Evolutionary conservation across 2,888 invertebrate species (phyloP).

Genomic region (Aethes cnicana): DNA sequence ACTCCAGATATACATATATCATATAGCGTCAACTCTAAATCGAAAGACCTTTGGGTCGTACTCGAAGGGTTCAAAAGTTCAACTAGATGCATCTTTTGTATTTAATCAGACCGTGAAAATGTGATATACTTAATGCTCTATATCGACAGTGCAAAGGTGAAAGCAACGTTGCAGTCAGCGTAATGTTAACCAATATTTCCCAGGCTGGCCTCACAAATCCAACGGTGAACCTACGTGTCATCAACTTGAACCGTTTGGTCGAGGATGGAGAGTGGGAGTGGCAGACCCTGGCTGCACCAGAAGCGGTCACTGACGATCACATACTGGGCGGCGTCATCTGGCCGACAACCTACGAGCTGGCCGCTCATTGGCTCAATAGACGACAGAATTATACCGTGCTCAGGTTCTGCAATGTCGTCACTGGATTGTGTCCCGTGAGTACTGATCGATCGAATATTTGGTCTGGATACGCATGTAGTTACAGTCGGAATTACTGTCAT

Average conservation of each 20-base stretch:
- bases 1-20: no score
- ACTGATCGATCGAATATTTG: background rate
- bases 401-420: slow-evolving; percentile 79
- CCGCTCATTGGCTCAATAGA: slow-evolving; percentile 92
- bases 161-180: no score
- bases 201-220: slow-evolving; percentile 89
- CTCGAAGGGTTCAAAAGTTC: no score
- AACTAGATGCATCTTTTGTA: no score
- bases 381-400: slow-evolving; percentile 88
- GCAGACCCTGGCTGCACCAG: slow-evolving; percentile 67
- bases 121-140: no score
- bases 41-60: no score
- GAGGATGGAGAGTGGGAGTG: slow-evolving; percentile 44
- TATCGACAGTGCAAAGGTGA: no score
- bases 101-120: no score
- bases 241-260: slow-evolving; percentile 69
- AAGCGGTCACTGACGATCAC: slow-evolving; percentile 82
- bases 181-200: no score
- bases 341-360: slow-evolving; percentile 85
- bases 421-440: slow-evolving; percentile 55
- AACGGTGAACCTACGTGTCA: slow-evolving; percentile 84
- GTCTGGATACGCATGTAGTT: no score
- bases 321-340: slow-evolving; percentile 88
- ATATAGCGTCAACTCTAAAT: no score
- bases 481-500: no score